Base-by-base conservation (phyloP, 2,797 vertebrate species). In the Sandelia bainsii region DNA sequence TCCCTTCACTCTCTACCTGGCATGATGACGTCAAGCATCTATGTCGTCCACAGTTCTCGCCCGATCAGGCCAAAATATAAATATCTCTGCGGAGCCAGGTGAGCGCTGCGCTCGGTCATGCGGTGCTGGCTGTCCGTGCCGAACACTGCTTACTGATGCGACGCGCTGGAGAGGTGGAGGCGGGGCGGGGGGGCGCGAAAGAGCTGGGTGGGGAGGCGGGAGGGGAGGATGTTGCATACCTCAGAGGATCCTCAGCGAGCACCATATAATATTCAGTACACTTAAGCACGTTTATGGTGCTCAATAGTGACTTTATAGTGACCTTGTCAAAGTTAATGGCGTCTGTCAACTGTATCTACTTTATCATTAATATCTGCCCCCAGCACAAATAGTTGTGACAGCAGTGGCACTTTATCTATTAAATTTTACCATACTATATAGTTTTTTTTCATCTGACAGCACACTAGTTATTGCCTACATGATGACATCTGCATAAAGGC, bases 161-260 rank as follows among this genome's bases (percentile, higher is more conserved):
- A 88, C 81, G 87, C 88, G 81, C 69, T 57, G 89, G 79, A 84
- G 90, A 81, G 80, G 87, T 80, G 79, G 79, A 83, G 79, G 46
- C 71, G 75, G 73, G 56, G 60, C 80, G 64, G 72, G 81, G 64
- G 79, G 67, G 69, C 56, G 50, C 46, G 32, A 69, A 65, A 32
- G 77, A 13, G 65, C 50, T 45, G 54, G 69, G 51, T 8, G 53
- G 72, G 40, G 48, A 34, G 69, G 10, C 48, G 54, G 67, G 66
- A 22, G 17, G 62, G 37, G 61, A 68, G 64, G 73, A 61, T 42
- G 81, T 58, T 65, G 78, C 56, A 68, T 77, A 86, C 77, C 85
- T 85, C 77, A 39, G 80, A 80, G 75, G 67, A 79, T 75, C 64
- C 75, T 23, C 72, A 51, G 79, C 69, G 68, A 46, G 63, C 62